Percentiles rank a stretch among this genome's conserved stretches.
Conservation (phyloP, 35 echinoderm and acorn worm species). For the Hemicentrotus pulcherrimus region DNA sequence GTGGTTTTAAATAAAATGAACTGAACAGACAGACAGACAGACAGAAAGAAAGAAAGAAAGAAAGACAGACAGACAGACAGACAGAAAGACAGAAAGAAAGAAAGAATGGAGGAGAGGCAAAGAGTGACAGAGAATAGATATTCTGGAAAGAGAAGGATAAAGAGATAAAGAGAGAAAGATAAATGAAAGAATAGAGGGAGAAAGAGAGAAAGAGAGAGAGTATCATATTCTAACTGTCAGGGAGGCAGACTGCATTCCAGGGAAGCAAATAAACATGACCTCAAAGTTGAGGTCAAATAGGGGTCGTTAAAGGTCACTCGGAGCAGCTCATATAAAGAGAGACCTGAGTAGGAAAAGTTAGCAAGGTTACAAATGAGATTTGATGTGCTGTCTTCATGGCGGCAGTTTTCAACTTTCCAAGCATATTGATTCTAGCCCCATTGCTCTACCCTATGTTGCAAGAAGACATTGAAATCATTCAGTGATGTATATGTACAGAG, state of each 20-base stretch:
- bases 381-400: not conserved
- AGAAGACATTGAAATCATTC: too few species aligned
- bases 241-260: slow-evolving; percentile 37
- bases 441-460: too few species aligned
- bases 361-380: slow-evolving; percentile 42
- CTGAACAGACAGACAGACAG: too few species aligned
- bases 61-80: too few species aligned
- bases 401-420: not conserved
- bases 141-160: too few species aligned
- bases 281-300: slow-evolving; percentile 42
- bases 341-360: not conserved
- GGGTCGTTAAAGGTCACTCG: slow-evolving; percentile 30
- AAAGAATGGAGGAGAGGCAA: too few species aligned
- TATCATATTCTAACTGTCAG: slow-evolving; percentile 32
- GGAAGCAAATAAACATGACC: slow-evolving; percentile 48
- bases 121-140: too few species aligned
- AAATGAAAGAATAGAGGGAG: not conserved
- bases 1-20: too few species aligned
- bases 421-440: not conserved
- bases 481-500: too few species aligned
- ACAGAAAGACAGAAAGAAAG: too few species aligned
- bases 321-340: not conserved
- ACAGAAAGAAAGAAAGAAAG: too few species aligned
- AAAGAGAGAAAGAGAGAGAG: slow-evolving; percentile 16
- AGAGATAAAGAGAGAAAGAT: not conserved